Conservation (phyloP, 2,888 invertebrate genomes). For the Dromius quadrimaculatus region DNA sequence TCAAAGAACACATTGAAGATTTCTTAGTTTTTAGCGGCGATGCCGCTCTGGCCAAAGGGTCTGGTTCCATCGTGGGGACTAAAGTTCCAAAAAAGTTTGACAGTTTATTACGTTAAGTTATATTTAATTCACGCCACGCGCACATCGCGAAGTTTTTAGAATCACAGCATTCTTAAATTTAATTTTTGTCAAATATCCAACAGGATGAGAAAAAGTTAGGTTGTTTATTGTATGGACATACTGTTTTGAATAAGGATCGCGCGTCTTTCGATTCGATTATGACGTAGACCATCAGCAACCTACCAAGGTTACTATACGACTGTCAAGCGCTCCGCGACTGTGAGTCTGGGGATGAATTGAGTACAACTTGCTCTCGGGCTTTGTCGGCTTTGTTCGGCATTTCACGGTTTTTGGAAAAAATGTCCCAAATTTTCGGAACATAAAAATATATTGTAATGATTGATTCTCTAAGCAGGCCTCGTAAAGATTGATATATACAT, state of each 20-base stretch:
- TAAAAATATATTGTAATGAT: too few relatives aligned
- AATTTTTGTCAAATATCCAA: background rate
- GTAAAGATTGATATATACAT: too few relatives aligned
- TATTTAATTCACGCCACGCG: slow-evolving; percentile 30
- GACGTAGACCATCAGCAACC: slow-evolving; percentile 29
- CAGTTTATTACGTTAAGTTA: slow-evolving; percentile 34
- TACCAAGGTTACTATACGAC: slow-evolving; percentile 39
- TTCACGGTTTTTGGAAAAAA: slow-evolving; percentile 9
- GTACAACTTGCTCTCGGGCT: slow-evolving; percentile 48
- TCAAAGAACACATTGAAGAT: slow-evolving; percentile 28
- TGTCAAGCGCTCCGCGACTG: slow-evolving; percentile 35
- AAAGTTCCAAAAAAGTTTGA: slow-evolving; percentile 9
- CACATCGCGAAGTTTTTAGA: slow-evolving; percentile 19
- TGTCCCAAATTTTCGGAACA: slow-evolving; percentile 22
- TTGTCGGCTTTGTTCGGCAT: slow-evolving; percentile 28
- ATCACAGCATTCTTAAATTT: slow-evolving; percentile 1
- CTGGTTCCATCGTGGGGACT: slow-evolving; percentile 60
- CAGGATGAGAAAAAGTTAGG: background rate
- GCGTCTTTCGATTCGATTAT: slow-evolving; percentile 10
- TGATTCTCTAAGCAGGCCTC: too few relatives aligned
- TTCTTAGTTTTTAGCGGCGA: background rate
- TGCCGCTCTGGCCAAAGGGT: slow-evolving; percentile 56
- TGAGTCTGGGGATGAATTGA: slow-evolving; percentile 50
- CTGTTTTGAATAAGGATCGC: slow-evolving; percentile 24
- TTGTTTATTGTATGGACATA: background rate